Percentiles rank a stretch among this genome's conserved stretches.
These are phyloP conservation scores for Artemisiospiza belli DNA, from an alignment of 2,113 vertebrate species.

Conservation along the genomic window DNA sequence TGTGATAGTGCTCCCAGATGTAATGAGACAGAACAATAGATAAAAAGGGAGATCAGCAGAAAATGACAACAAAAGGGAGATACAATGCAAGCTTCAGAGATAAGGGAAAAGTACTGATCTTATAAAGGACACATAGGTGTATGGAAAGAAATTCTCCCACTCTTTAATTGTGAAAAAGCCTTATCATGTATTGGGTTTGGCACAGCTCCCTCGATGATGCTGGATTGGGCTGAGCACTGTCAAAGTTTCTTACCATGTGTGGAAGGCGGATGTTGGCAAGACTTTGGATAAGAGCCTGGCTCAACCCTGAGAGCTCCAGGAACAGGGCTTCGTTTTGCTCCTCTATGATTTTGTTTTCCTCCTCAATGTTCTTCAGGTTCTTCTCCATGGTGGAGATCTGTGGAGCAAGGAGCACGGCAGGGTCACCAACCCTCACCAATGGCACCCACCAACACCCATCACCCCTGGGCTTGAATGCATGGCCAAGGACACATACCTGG, in stretches of 20 bases:
- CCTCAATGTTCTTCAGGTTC: slow-evolving; percentile 95
- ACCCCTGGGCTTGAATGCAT: accelerated
- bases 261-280: slow-evolving; percentile 97
- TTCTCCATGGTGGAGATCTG: slow-evolving; percentile 98
- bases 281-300: slow-evolving; percentile 96
- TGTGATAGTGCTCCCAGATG: slow-evolving; percentile 15
- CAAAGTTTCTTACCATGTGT: slow-evolving; percentile 86
- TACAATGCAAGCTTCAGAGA: slow-evolving; percentile 19
- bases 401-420: neutral
- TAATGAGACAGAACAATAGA: slow-evolving; percentile 60
- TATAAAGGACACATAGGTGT: neutral
- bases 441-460: neutral
- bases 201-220: accelerated
- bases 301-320: slow-evolving; percentile 96
- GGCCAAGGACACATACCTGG: slow-evolving; percentile 79
- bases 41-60: slow-evolving; percentile 40
- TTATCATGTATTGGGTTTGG: neutral
- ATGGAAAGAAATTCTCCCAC: neutral
- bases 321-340: slow-evolving; percentile 98
- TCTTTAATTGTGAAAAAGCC: neutral
- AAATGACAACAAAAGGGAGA: slow-evolving; percentile 57
- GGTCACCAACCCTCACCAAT: neutral
- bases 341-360: slow-evolving; percentile 97
- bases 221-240: accelerated
- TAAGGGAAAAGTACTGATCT: slow-evolving; percentile 16